Evolutionary conservation across 1,140 invertebrate genomes (phyloP).

Genomic region (Aphaenogaster floridana): DNA sequence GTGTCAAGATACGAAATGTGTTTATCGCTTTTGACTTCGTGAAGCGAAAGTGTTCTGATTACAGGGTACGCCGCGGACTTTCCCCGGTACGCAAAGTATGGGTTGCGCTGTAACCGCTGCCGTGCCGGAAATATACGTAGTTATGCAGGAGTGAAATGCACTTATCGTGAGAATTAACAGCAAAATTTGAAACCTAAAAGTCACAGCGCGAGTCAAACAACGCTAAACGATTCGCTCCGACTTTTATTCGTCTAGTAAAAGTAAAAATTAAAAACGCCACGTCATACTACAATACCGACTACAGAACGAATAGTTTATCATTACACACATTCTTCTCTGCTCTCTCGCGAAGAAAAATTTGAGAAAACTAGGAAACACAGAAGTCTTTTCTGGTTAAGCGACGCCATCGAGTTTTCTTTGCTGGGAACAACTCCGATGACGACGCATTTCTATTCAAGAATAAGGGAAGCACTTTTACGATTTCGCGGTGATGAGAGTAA

Average conservation of each 20-base stretch:
- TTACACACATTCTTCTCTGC: background rate
- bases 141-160: conserved; percentile 15
- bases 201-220: background rate
- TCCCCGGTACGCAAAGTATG: conserved; percentile 50
- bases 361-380: background rate
- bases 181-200: background rate
- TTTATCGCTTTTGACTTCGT: conserved; percentile 43
- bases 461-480: background rate
- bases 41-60: conserved; percentile 62
- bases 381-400: background rate
- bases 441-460: background rate
- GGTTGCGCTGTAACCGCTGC: background rate
- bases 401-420: background rate
- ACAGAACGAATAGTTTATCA: background rate
- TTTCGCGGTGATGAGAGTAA: background rate
- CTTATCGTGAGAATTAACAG: conserved; percentile 20
- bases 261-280: background rate
- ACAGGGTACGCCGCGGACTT: conserved; percentile 57
- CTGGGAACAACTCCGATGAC: background rate
- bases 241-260: background rate
- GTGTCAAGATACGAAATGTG: conserved; percentile 33
- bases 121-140: conserved; percentile 31
- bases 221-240: background rate
- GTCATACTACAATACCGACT: background rate
- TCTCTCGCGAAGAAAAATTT: background rate